Evolutionary conservation across 2,113 vertebrate species (phyloP), one percentile per base, ranked within the genome.

Genomic region (Brienomyrus longianalis): DNA sequence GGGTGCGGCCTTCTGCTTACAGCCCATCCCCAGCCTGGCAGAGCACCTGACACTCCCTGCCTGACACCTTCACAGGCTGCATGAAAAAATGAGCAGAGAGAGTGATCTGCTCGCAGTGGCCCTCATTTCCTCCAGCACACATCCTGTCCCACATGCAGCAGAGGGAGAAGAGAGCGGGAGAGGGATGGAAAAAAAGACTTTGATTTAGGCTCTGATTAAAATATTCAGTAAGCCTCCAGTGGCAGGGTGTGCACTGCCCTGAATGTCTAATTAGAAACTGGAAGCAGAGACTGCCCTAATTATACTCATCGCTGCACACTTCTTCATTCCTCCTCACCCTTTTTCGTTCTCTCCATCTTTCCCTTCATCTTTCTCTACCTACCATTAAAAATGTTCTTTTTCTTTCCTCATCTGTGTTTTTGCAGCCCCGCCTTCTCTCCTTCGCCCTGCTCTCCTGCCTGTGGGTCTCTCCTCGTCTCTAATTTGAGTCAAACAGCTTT

Each of bases 221-320:
- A 93, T 92, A 92, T 92, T 92, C 92, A 90, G 88, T 23, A 83
- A 90, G 91, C 91, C 91, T 92, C 89, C 90, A 92, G 92, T 91
- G 83, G 86, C 90, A 88, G 35, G 88, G 89, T 51, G 86, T 74
- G 91, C 87, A 88, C 91, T 91, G 91, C 88, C 91, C 91, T 93
- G 92, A 93, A 92, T 93, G 92, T 92, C 92, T 92, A 93, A 92
- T 92, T 92, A 92, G 91, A 91, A 91, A 91, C 90, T 86, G 85
- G 90, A 92, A 87, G 89, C 86, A 91, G 89, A 90, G 90, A 74
- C 90, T 91, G 90, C 89, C 90, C 90, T 90, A 90, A 92, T 93
- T 93, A 90, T 91, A 89, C 89, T 83, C 88, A 86, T 59, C 51
- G 86, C 88, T 87, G 88, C 74, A 89, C 84, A 92, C 88, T 92